These are phyloP conservation scores for Anabas testudineus DNA, from an alignment of 2,797 vertebrate species.

Conservation along the genomic window DNA sequence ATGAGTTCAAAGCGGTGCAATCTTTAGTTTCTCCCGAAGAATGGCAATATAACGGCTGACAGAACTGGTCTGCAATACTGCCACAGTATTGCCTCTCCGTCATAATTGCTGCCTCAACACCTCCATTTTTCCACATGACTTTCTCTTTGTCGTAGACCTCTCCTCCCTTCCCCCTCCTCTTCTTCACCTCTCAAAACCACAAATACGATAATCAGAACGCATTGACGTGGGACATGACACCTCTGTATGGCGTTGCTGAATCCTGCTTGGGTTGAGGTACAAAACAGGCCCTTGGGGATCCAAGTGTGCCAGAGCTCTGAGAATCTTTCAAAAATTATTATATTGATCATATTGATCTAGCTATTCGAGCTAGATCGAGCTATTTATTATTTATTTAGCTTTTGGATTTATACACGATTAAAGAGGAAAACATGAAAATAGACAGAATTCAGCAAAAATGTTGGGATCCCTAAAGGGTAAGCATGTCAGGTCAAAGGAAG, in stretches of 20 bases:
- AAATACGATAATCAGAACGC: conserved; percentile 35
- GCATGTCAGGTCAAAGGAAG: no score
- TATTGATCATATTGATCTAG: no score
- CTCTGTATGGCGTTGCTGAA: not conserved
- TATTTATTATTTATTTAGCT: no score
- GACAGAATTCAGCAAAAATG: no score
- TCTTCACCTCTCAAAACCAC: conserved; percentile 10
- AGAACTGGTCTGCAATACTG: conserved; percentile 34
- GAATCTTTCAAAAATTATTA: no score
- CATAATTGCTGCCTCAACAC: conserved; percentile 56
- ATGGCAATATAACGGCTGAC: conserved; percentile 42
- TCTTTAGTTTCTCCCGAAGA: conserved; percentile 51
- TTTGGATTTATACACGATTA: no score
- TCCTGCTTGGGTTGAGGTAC: no score
- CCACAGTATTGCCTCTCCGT: conserved; percentile 57
- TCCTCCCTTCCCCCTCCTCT: conserved; percentile 3
- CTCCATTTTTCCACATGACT: conserved; percentile 58
- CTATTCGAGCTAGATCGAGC: no score
- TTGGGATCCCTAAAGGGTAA: no score
- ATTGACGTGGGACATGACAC: conserved; percentile 28
- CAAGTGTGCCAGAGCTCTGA: no score
- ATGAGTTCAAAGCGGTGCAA: conserved; percentile 40
- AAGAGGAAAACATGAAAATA: no score
- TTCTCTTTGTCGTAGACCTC: conserved; percentile 35
- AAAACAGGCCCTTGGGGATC: no score